These are phyloP conservation scores for Recurvirostra avosetta DNA, from an alignment of 2,113 vertebrate species.

Conservation along the genomic window DNA sequence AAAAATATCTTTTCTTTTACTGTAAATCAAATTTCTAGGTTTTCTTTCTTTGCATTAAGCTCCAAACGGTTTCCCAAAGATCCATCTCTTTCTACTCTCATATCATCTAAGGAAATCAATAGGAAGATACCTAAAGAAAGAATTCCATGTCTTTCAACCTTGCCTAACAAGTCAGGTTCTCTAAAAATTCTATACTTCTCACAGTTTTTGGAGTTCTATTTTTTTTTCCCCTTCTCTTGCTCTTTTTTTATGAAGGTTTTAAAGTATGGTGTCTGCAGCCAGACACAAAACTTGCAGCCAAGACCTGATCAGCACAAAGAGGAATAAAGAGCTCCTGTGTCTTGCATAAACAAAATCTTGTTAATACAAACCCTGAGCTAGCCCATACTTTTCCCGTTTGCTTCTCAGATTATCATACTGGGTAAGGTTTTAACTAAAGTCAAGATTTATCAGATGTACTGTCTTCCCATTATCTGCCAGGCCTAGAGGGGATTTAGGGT, in stretches of 20 bases:
- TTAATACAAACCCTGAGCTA: background rate
- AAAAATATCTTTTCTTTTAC: background rate
- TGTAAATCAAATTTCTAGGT: background rate
- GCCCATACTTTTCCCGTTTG: background rate
- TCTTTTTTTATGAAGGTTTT: background rate
- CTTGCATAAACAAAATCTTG: background rate
- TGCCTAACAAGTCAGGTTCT: background rate
- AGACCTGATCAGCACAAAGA: background rate
- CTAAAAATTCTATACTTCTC: background rate
- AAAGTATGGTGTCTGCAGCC: background rate
- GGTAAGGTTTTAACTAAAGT: background rate
- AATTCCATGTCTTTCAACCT: background rate
- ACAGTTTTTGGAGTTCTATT: background rate
- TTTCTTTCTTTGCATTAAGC: background rate
- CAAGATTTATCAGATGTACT: background rate
- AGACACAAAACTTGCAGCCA: background rate
- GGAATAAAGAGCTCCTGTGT: background rate
- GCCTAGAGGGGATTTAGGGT: background rate
- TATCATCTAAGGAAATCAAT: background rate
- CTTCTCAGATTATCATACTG: background rate
- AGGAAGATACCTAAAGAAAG: background rate
- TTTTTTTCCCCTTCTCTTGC: accelerated
- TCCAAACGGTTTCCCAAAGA: background rate
- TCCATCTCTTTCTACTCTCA: background rate
- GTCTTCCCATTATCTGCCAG: background rate